These are phyloP conservation scores for Gnathonemus longibarbis DNA, from an alignment of 2,113 vertebrate species.

Conservation along the genomic window DNA sequence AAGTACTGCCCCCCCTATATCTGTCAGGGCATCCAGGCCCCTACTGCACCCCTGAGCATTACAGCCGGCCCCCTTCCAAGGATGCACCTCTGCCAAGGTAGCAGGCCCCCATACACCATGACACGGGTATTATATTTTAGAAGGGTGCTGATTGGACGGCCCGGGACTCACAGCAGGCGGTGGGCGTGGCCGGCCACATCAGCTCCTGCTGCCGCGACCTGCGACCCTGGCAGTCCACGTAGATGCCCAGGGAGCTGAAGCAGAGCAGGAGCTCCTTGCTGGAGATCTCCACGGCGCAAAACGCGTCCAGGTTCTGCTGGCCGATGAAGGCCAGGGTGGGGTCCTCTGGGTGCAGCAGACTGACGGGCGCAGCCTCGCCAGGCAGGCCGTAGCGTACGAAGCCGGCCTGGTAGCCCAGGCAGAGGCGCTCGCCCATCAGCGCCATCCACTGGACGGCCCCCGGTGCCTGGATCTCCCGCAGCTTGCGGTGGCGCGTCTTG, in stretches of 20 bases:
- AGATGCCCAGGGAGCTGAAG: conserved; percentile 90
- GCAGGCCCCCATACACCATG: background rate
- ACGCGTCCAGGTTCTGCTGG: conserved; percentile 81
- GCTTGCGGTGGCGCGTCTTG: conserved; percentile 81
- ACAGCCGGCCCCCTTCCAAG: background rate
- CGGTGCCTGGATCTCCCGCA: conserved; percentile 87
- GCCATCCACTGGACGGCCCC: conserved; percentile 91
- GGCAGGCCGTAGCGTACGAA: conserved; percentile 82
- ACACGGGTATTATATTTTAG: background rate
- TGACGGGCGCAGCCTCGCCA: conserved; percentile 70
- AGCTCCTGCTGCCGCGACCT: conserved; percentile 92
- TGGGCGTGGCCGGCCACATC: conserved; percentile 90
- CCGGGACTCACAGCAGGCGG: conserved; percentile 80
- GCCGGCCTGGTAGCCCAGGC: conserved; percentile 87
- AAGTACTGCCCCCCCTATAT: background rate
- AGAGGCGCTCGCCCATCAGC: conserved; percentile 83
- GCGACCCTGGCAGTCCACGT: conserved; percentile 92
- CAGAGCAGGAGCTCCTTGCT: conserved; percentile 94
- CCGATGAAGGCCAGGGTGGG: conserved; percentile 87
- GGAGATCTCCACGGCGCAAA: conserved; percentile 93
- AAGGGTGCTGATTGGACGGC: background rate
- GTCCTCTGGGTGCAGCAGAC: conserved; percentile 85
- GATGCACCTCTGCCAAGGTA: background rate
- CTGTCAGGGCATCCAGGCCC: background rate
- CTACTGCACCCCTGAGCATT: background rate